Percentiles rank a stretch among this genome's conserved stretches.
Evolutionary conservation across 2,888 invertebrate genomes (phyloP).

Genomic region (Drosophila austrosaltans): DNA sequence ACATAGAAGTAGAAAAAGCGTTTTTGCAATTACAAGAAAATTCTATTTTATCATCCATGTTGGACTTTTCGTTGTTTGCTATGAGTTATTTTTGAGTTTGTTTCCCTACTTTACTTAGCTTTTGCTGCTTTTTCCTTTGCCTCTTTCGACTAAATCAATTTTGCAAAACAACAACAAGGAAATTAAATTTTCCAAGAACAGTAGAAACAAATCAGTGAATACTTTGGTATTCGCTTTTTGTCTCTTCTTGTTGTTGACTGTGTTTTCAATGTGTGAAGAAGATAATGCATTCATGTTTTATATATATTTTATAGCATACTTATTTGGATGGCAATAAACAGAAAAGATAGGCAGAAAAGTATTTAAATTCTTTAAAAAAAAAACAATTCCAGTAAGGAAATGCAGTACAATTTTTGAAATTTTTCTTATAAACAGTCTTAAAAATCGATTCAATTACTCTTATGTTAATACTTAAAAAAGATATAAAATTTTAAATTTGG

Average conservation of each 20-base stretch:
- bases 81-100: slow-evolving; percentile 20
- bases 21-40: slow-evolving; percentile 52
- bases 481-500: too few relatives aligned
- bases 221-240: background rate
- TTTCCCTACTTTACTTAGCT: slow-evolving; percentile 7
- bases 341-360: too few relatives aligned
- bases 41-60: slow-evolving; percentile 36
- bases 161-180: background rate
- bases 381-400: too few relatives aligned
- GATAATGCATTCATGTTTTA: background rate
- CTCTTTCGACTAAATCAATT: slow-evolving; percentile 1
- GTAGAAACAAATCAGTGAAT: background rate
- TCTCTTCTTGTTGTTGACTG: too few relatives aligned
- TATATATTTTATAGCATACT: too few relatives aligned
- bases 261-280: background rate
- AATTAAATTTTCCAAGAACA: slow-evolving; percentile 4
- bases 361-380: too few relatives aligned
- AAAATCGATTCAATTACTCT: too few relatives aligned
- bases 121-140: background rate
- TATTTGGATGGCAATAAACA: too few relatives aligned
- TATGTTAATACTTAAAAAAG: too few relatives aligned
- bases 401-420: too few relatives aligned
- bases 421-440: too few relatives aligned
- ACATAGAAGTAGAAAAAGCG: slow-evolving; percentile 26
- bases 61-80: slow-evolving; percentile 16